phyloP scores from a whole-genome alignment of 2,797 vertebrate species.

The Typhlichthys subterraneus region DNA sequence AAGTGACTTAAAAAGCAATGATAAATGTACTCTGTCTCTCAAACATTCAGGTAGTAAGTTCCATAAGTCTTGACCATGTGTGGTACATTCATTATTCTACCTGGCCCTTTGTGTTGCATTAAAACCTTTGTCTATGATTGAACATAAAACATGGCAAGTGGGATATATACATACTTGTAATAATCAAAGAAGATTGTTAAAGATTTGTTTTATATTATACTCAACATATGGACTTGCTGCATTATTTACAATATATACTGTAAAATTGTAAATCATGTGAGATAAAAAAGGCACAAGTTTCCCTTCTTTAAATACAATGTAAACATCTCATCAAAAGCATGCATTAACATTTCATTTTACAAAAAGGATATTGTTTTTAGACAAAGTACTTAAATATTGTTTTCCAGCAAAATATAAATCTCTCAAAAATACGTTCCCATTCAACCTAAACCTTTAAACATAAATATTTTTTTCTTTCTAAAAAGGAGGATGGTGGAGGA shows the following conservation, averaged over 20 bases:
- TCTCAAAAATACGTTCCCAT: slow-evolving; percentile 99
- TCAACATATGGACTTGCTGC: slow-evolving; percentile 83
- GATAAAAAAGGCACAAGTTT: slow-evolving; percentile 99
- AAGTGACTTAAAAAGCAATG: slow-evolving; percentile 63
- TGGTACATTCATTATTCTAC: slow-evolving; percentile 75
- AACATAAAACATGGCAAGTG: slow-evolving; percentile 51
- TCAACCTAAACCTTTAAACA: slow-evolving; percentile 91
- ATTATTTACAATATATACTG: slow-evolving; percentile 98
- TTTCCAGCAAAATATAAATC: slow-evolving; percentile 99
- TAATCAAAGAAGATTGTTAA: slow-evolving; percentile 75
- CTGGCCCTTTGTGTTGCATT: slow-evolving; percentile 47
- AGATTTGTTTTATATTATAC: slow-evolving; percentile 88
- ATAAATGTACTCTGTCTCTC: slow-evolving; percentile 62
- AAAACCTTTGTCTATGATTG: slow-evolving; percentile 36
- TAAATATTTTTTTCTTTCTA: slow-evolving; percentile 80
- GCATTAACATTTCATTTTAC: slow-evolving; percentile 99
- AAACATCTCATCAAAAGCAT: slow-evolving; percentile 98
- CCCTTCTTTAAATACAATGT: slow-evolving; percentile 99
- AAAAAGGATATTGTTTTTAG: slow-evolving; percentile 90
- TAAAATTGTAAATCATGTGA: slow-evolving; percentile 96
- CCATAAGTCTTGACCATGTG: slow-evolving; percentile 66
- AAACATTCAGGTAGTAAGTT: slow-evolving; percentile 80
- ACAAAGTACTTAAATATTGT: slow-evolving; percentile 99
- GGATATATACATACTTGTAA: slow-evolving; percentile 64
- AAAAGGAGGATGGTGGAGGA: slow-evolving; percentile 38